A percentile compares a stretch with the other conserved stretches of the same genome.
Evolutionary conservation across 2,113 vertebrate species (phyloP).

Genomic region (Odontesthes bonariensis): DNA sequence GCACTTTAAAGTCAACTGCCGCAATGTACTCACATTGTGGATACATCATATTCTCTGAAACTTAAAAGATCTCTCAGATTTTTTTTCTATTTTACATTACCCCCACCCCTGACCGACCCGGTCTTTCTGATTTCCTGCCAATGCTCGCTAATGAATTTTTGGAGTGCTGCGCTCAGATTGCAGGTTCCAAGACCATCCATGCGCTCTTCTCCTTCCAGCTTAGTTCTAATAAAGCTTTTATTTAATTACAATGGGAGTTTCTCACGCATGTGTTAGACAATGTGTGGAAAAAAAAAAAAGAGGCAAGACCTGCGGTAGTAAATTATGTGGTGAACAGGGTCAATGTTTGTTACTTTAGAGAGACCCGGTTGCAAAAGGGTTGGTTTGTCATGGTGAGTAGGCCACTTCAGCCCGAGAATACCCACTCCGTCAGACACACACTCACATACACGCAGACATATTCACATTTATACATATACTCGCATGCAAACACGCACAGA

Average conservation of each 20-base stretch:
- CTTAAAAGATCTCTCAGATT: constrained; percentile 46
- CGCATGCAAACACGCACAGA: constrained; percentile 10
- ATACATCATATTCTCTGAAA: constrained; percentile 60
- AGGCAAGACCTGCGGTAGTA: constrained; percentile 42
- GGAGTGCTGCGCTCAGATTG: constrained; percentile 63
- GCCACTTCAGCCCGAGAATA: constrained; percentile 66
- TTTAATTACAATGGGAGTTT: constrained; percentile 74
- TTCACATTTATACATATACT: not conserved
- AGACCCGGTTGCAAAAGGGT: constrained; percentile 39
- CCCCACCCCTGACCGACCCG: constrained; percentile 18
- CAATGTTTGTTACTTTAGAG: constrained; percentile 39
- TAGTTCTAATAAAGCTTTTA: constrained; percentile 71
- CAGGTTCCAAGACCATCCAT: constrained; percentile 62
- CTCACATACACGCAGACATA: constrained; percentile 3
- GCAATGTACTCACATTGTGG: constrained; percentile 49
- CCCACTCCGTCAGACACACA: constrained; percentile 54
- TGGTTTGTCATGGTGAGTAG: constrained; percentile 54
- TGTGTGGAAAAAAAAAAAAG: constrained; percentile 2
- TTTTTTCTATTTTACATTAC: constrained; percentile 36
- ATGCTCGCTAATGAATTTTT: constrained; percentile 75
- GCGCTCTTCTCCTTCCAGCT: constrained; percentile 57
- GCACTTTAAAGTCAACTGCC: constrained; percentile 62
- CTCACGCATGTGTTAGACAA: constrained; percentile 63
- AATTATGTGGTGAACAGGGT: constrained; percentile 49
- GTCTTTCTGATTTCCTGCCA: constrained; percentile 58